A percentile compares a stretch with the other conserved stretches of the same genome.
These are phyloP conservation scores for Sycobia sp. DNA, from an alignment of 1,140 invertebrate genomes.

Conservation along the genomic window DNA sequence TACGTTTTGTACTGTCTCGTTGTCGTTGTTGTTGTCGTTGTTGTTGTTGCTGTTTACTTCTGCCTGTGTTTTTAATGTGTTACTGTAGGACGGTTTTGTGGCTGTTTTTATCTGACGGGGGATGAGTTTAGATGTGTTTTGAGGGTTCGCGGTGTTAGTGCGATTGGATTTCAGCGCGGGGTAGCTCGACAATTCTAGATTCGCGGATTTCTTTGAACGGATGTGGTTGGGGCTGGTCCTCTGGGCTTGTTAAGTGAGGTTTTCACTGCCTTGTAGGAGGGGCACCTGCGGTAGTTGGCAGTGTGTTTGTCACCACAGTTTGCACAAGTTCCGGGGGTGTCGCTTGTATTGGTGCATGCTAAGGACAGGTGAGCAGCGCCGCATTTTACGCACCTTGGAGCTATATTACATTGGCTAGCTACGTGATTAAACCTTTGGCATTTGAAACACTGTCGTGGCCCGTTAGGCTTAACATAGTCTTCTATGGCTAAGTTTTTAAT, in stretches of 20 bases:
- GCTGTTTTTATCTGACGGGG: no score
- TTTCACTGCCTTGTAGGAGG: no score
- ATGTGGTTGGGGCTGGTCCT: neutral
- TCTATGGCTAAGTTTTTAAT: neutral
- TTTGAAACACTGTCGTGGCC: neutral
- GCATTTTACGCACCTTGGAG: neutral
- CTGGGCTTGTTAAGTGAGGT: neutral
- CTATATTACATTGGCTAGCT: neutral
- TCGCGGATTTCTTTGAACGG: no score
- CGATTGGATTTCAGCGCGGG: neutral
- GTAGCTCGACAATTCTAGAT: neutral
- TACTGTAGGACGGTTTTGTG: no score
- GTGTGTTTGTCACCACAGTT: neutral
- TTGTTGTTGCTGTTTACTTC: no score
- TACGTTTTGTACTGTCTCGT: neutral
- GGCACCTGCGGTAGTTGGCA: neutral
- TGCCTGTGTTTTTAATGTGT: no score
- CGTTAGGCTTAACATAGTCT: neutral
- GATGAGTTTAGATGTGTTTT: no score
- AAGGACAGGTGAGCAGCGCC: neutral
- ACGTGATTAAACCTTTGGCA: conserved; percentile 12
- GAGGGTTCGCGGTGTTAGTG: no score
- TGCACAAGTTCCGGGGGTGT: neutral
- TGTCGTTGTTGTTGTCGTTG: no score
- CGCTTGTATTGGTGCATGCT: neutral